These are phyloP conservation scores for Daktulosphaira vitifoliae DNA, from an alignment of 1,140 invertebrate genomes.

Conservation along the genomic window DNA sequence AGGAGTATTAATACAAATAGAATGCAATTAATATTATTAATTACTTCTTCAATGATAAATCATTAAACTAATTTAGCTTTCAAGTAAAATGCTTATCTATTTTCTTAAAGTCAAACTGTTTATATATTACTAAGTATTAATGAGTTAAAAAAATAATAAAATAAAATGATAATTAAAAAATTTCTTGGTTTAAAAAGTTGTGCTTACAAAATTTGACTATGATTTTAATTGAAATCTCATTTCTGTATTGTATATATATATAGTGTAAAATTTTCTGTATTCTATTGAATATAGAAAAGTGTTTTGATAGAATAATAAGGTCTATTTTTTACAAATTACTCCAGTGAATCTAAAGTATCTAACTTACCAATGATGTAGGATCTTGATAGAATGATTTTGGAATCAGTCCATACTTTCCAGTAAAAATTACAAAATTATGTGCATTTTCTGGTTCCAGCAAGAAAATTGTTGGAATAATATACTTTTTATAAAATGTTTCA, in stretches of 20 bases:
- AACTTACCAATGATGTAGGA: constrained; percentile 53
- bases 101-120: constrained; percentile 8
- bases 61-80: too few relatives aligned
- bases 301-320: background rate
- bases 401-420: constrained; percentile 65
- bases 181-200: too few relatives aligned
- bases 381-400: constrained; percentile 52
- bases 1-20: constrained; percentile 35
- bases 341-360: constrained; percentile 33
- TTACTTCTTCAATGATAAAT: too few relatives aligned
- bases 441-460: constrained; percentile 64
- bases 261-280: background rate
- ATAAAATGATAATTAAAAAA: too few relatives aligned
- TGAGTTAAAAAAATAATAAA: background rate
- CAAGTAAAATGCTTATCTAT: too few relatives aligned
- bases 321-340: background rate
- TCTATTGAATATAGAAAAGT: background rate
- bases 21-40: constrained; percentile 12
- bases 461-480: constrained; percentile 61
- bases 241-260: too few relatives aligned
- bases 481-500: constrained; percentile 65
- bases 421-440: constrained; percentile 64
- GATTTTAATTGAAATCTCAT: too few relatives aligned
- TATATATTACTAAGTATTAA: constrained; percentile 19
- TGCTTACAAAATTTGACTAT: too few relatives aligned